Evolutionary conservation across 2,797 vertebrate genomes (phyloP).

Genomic region (Acanthurus leucopareius): DNA sequence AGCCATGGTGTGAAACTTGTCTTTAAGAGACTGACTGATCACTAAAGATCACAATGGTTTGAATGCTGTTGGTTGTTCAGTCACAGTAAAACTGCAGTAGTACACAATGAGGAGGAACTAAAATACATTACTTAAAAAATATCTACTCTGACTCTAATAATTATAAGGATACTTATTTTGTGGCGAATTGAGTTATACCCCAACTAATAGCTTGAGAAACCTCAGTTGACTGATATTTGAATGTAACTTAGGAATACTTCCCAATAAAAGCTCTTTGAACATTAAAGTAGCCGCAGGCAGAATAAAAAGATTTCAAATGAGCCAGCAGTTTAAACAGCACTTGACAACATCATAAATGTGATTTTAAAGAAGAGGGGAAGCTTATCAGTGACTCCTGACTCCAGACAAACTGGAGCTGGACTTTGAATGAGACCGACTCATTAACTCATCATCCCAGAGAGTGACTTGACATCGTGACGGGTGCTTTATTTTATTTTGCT

Average conservation of each 20-base stretch:
- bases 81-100: background rate
- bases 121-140: too few relatives aligned
- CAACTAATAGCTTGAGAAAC: background rate
- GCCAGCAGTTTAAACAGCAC: background rate
- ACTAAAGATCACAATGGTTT: background rate
- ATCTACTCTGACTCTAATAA: background rate
- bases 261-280: background rate
- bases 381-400: background rate
- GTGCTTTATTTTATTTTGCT: conserved; percentile 36
- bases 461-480: conserved; percentile 49
- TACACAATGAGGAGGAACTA: background rate
- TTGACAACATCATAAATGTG: background rate
- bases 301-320: background rate
- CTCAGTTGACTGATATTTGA: background rate
- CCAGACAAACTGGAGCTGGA: background rate
- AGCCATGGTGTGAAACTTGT: conserved; percentile 5
- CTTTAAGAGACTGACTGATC: background rate
- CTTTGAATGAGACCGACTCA: conserved; percentile 14
- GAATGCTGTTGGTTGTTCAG: background rate
- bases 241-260: background rate
- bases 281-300: background rate
- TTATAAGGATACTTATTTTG: background rate
- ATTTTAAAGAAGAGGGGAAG: background rate
- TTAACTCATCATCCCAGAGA: conserved; percentile 14
- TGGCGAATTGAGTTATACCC: background rate